Percentiles rank a stretch among this genome's conserved stretches.
Conservation (phyloP, 1,140 invertebrate species). For the Zaprionus kolodkinae region DNA sequence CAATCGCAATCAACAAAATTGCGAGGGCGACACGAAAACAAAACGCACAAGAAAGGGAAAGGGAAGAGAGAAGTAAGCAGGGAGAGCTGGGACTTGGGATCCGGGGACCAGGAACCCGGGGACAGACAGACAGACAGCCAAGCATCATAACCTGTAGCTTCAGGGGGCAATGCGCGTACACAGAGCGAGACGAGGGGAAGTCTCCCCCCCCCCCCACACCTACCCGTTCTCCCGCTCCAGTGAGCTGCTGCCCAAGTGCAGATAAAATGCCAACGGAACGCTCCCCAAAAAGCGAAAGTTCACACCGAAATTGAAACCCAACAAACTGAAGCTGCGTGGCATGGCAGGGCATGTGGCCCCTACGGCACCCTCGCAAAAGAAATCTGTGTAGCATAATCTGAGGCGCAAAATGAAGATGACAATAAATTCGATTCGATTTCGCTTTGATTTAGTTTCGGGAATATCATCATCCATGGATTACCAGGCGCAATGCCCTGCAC, state of each 20-base stretch:
- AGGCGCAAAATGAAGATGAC: conserved; percentile 81
- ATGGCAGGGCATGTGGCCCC: too few species aligned
- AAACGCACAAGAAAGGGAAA: conserved; percentile 54
- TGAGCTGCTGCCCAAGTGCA: conserved; percentile 4
- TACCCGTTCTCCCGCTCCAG: too few species aligned
- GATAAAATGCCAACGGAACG: conserved; percentile 38
- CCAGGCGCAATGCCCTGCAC: conserved; percentile 40
- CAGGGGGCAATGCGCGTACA: conserved; percentile 46
- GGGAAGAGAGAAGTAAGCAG: neutral
- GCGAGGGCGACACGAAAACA: conserved; percentile 59
- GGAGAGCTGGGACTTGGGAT: neutral
- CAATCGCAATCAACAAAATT: conserved; percentile 67
- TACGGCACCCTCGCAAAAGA: neutral
- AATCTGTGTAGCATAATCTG: conserved; percentile 76
- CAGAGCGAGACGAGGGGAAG: conserved; percentile 38
- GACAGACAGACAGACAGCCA: conserved; percentile 29
- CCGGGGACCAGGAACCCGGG: neutral
- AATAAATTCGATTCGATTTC: conserved; percentile 83
- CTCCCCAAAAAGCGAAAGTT: conserved; percentile 64
- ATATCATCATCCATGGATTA: conserved; percentile 80
- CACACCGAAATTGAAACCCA: conserved; percentile 80
- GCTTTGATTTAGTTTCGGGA: conserved; percentile 81
- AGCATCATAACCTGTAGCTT: conserved; percentile 80
- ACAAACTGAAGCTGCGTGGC: conserved; percentile 41
- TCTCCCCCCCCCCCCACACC: neutral